A percentile compares a stretch with the other conserved stretches of the same genome.
These are phyloP conservation scores for Luehdorfia chinensis DNA, from an alignment of 1,140 invertebrate species.

Conservation along the genomic window DNA sequence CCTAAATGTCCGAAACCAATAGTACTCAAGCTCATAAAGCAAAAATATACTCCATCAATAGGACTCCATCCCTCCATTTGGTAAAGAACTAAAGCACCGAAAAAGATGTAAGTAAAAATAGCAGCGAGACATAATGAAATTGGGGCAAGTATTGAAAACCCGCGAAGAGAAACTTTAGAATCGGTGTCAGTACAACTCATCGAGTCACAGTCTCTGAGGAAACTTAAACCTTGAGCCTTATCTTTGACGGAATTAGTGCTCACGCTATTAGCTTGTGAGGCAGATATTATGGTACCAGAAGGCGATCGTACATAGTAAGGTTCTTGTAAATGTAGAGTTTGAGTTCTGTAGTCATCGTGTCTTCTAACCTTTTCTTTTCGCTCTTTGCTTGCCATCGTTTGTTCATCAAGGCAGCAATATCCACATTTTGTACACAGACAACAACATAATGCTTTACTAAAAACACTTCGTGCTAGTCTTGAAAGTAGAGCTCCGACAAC, in stretches of 20 bases:
- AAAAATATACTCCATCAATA: slow-evolving; percentile 95
- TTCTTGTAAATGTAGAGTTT: slow-evolving; percentile 84
- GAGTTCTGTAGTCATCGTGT: slow-evolving; percentile 84
- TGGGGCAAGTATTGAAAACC: slow-evolving; percentile 86
- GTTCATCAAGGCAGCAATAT: slow-evolving; percentile 91
- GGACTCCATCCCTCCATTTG: slow-evolving; percentile 92
- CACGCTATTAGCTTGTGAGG: slow-evolving; percentile 72
- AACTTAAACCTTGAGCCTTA: slow-evolving; percentile 61
- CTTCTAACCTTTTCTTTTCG: slow-evolving; percentile 85
- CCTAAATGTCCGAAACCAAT: slow-evolving; percentile 94
- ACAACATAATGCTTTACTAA: slow-evolving; percentile 88
- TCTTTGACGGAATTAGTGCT: slow-evolving; percentile 79
- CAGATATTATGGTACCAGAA: slow-evolving; percentile 77
- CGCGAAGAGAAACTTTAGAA: slow-evolving; percentile 84
- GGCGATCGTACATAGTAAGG: slow-evolving; percentile 88
- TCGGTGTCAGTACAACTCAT: slow-evolving; percentile 84
- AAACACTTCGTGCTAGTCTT: slow-evolving; percentile 90
- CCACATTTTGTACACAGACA: slow-evolving; percentile 91
- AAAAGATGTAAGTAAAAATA: slow-evolving; percentile 90
- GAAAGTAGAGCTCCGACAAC: slow-evolving; percentile 90
- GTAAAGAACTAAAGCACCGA: slow-evolving; percentile 92
- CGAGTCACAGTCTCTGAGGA: slow-evolving; percentile 80
- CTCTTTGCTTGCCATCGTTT: slow-evolving; percentile 87
- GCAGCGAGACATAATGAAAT: slow-evolving; percentile 86
- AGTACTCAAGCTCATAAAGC: slow-evolving; percentile 95